Evolutionary conservation across 2,888 invertebrate species (phyloP).

Genomic region (Ophion costatus): DNA sequence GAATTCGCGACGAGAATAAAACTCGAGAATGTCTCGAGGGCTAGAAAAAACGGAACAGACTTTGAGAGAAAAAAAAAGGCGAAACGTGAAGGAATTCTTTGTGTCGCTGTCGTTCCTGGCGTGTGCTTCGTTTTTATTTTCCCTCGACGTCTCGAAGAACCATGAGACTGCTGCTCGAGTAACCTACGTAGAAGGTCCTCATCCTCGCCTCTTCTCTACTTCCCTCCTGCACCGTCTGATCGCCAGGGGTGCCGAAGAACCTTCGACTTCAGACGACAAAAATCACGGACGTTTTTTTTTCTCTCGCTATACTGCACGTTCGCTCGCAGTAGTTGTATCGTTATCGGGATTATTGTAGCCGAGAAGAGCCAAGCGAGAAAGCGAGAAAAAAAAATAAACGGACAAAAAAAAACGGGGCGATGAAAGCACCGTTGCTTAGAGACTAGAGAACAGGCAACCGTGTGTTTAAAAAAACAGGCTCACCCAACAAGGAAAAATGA

Average conservation of each 20-base stretch:
- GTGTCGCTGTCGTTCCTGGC: slow-evolving; percentile 10
- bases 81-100: background rate
- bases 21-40: slow-evolving; percentile 15
- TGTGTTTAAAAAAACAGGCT: slow-evolving; percentile 29
- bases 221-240: background rate
- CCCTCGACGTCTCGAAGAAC: background rate
- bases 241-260: background rate
- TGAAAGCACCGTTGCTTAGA: slow-evolving; percentile 38
- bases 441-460: slow-evolving; percentile 25
- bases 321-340: slow-evolving; percentile 58
- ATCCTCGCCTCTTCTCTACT: background rate
- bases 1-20: slow-evolving; percentile 4
- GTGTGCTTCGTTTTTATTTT: slow-evolving; percentile 31
- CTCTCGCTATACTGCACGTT: slow-evolving; percentile 7
- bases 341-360: slow-evolving; percentile 68
- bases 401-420: slow-evolving; percentile 15
- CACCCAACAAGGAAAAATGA: slow-evolving; percentile 1
- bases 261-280: slow-evolving; percentile 36
- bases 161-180: slow-evolving; percentile 35
- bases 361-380: slow-evolving; percentile 17
- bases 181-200: slow-evolving; percentile 11
- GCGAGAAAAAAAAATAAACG: slow-evolving; percentile 27
- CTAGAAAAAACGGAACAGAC: background rate
- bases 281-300: slow-evolving; percentile 28
- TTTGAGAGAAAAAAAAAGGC: background rate